Percentiles rank a stretch among this genome's conserved stretches.
Evolutionary conservation across 2,888 invertebrate genomes (phyloP).

Genomic region (Latheticus oryzae): DNA sequence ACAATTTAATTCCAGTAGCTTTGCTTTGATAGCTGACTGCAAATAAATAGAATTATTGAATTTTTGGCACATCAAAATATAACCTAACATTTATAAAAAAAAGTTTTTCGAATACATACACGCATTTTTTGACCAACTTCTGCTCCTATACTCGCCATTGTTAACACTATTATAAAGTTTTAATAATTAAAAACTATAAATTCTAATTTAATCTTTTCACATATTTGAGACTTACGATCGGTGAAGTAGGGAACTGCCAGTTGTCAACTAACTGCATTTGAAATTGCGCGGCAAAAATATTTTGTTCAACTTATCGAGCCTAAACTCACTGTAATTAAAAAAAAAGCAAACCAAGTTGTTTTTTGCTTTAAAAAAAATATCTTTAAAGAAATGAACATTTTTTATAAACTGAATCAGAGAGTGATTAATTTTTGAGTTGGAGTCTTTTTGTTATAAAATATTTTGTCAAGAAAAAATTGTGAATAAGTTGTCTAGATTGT

Average conservation of each 20-base stretch:
- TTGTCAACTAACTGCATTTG: slow-evolving; percentile 8
- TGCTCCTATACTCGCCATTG: slow-evolving; percentile 83
- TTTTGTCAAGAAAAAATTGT: too few relatives aligned
- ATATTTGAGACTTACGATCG: slow-evolving; percentile 10
- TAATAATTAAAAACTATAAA: slow-evolving; percentile 10
- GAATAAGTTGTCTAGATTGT: too few relatives aligned
- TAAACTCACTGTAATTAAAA: too few relatives aligned
- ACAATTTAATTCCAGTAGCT: slow-evolving; percentile 91
- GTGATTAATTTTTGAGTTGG: too few relatives aligned
- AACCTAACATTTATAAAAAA: slow-evolving; percentile 44
- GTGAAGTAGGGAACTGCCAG: slow-evolving; percentile 1
- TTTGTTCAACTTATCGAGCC: too few relatives aligned
- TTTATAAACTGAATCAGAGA: too few relatives aligned
- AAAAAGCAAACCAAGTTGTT: too few relatives aligned
- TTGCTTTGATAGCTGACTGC: slow-evolving; percentile 96
- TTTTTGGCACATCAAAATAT: slow-evolving; percentile 40
- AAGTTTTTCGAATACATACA: slow-evolving; percentile 68
- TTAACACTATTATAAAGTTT: slow-evolving; percentile 34
- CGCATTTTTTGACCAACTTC: slow-evolving; percentile 90
- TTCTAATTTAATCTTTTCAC: not conserved
- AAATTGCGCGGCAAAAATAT: slow-evolving; percentile 2
- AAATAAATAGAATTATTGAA: slow-evolving; percentile 53
- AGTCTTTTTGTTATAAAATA: too few relatives aligned
- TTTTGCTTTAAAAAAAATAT: too few relatives aligned
- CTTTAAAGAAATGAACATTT: too few relatives aligned